These are phyloP conservation scores for Schizaphis graminum DNA, from an alignment of 2,888 invertebrate genomes.

Conservation along the genomic window DNA sequence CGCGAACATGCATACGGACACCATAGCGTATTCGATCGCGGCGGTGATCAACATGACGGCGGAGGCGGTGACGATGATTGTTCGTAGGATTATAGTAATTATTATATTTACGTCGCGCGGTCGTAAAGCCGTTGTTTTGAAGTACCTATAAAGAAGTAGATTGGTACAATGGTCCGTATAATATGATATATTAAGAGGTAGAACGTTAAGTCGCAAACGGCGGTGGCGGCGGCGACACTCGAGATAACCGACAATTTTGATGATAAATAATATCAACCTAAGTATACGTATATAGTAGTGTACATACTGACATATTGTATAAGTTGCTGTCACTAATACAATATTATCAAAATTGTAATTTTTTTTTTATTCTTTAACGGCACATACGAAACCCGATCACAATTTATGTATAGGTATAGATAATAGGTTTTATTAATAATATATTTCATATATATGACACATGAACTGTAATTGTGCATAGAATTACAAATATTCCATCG, in stretches of 20 bases:
- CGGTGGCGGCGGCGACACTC: background rate
- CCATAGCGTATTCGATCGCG: constrained; percentile 53
- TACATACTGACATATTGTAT: background rate
- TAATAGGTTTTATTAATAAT: background rate
- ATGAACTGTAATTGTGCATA: background rate
- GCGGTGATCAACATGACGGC: background rate
- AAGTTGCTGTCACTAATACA: background rate
- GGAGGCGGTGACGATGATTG: background rate
- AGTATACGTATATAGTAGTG: background rate
- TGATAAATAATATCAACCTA: background rate
- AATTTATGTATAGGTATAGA: background rate
- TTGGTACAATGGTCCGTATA: background rate
- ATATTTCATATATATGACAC: background rate
- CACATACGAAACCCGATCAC: background rate
- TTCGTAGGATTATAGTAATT: constrained; percentile 6
- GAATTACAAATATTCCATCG: background rate
- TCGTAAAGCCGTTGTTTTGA: background rate
- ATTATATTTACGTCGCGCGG: background rate
- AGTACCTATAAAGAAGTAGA: background rate
- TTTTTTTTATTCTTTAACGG: background rate
- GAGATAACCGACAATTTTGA: background rate
- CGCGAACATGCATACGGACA: constrained; percentile 62
- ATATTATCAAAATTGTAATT: background rate
- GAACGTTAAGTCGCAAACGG: background rate
- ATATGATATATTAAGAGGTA: background rate